A percentile compares a stretch with the other conserved stretches of the same genome.
Evolutionary conservation across 2,797 vertebrate species (phyloP).

Genomic region (Phrynocephalus forsythii): DNA sequence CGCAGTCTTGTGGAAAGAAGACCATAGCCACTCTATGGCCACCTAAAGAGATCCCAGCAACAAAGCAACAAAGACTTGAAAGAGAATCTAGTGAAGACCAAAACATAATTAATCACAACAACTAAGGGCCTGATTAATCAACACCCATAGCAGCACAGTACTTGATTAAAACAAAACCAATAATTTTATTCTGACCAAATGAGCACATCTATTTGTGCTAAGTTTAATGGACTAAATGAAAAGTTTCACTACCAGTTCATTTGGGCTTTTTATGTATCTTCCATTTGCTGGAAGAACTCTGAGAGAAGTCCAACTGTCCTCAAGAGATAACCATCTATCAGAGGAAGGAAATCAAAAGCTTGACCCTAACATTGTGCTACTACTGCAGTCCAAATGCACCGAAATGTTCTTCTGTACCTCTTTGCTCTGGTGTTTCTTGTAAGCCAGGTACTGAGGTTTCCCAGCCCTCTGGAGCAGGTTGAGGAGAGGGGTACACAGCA

Average conservation of each 20-base stretch:
- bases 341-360: not conserved
- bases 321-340: not conserved
- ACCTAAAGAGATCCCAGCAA: not conserved
- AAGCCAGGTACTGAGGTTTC: too few species aligned
- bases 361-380: too few species aligned
- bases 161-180: not conserved
- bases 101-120: not conserved
- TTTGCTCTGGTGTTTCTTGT: too few species aligned
- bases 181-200: not conserved
- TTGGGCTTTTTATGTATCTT: not conserved
- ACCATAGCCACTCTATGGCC: not conserved
- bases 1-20: slow-evolving; percentile 16
- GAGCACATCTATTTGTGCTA: not conserved
- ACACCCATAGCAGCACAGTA: not conserved
- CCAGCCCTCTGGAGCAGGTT: too few species aligned
- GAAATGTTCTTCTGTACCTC: too few species aligned
- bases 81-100: not conserved
- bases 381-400: too few species aligned
- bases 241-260: not conserved
- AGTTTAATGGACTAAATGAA: not conserved
- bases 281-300: not conserved
- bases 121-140: not conserved
- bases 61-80: not conserved
- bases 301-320: not conserved
- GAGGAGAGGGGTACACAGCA: too few species aligned